Evolutionary conservation across 1,140 invertebrate genomes (phyloP).

Genomic region (Asobara japonica): DNA sequence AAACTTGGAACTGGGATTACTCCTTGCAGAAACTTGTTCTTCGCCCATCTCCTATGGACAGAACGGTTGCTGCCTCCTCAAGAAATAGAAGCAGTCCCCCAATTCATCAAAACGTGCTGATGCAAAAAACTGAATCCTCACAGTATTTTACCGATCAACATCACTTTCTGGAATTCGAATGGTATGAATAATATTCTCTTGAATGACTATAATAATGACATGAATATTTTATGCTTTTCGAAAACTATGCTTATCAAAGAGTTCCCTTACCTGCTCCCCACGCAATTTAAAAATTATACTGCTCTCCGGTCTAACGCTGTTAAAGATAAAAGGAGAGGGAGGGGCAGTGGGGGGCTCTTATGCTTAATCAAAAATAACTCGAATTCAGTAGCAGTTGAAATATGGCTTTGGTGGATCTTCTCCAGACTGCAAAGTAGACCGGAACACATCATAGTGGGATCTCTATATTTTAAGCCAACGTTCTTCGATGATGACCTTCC

Average conservation of each 20-base stretch:
- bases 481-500: not conserved
- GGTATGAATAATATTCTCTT: not conserved
- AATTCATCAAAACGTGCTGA: too few species aligned
- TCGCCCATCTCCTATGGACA: too few species aligned
- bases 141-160: not conserved
- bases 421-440: not conserved
- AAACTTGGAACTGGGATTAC: not conserved
- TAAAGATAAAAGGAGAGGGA: not conserved
- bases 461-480: too few species aligned
- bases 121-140: not conserved
- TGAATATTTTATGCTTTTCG: not conserved
- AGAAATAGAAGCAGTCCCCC: not conserved
- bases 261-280: not conserved
- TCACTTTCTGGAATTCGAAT: not conserved
- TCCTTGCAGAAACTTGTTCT: too few species aligned
- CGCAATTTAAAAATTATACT: not conserved
- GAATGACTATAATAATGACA: not conserved
- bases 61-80: not conserved
- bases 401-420: not conserved
- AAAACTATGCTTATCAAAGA: not conserved
- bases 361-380: not conserved
- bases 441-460: too few species aligned
- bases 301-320: not conserved
- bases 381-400: not conserved
- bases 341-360: not conserved